Evolutionary conservation across 2,888 invertebrate genomes (phyloP), one percentile per base, ranked within the genome.

Genomic region (Pterostichus madidus): DNA sequence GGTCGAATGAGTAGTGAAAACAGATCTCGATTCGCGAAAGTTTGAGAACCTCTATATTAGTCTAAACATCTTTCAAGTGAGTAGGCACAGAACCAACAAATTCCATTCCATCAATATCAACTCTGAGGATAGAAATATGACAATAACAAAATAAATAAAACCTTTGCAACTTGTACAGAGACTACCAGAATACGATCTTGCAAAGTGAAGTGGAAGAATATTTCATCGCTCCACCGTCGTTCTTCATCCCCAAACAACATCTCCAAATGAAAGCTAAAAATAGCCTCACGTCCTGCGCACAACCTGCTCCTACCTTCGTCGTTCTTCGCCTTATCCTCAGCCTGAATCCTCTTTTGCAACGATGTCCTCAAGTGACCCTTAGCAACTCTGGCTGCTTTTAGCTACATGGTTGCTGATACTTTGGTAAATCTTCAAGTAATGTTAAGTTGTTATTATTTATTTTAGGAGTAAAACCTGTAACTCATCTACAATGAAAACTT

Each of bases 231-330:
- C 2, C 13, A 10, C 11, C 39, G 39, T 2, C 49, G 49, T 39
- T 39, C 39, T 39, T 8, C 49, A 10, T 4, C n/a, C 49, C 49
- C 4, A 49, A 39, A 39, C 39, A 64, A 32, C 31, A 64, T 64
- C 31, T 64, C 5, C 31, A 35, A 64, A 64, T 35, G 64, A 13
- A 64, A 31, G 24, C 64, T 64, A 64, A 64, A 64, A 64, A 64
- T 64, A 64, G 64, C 32, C 11, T 10, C n/a, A 1, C 32, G 64
- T 35, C 11, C 31, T 35, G 64, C 64, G 31, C 64, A 64, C 4
- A 11, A 32, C 31, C 13, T 31, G 11, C 64, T 31, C 64, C 64
- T 64, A 6, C 11, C n/a, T 49, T 11, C 49, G 49, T 49, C 11
- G 49, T 49, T n/a, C 11, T 10, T 49, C n/a, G 5, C 49, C 11